Evolutionary conservation across 2,797 vertebrate species (phyloP).

Genomic region (Ctenosaura bakeri): DNA sequence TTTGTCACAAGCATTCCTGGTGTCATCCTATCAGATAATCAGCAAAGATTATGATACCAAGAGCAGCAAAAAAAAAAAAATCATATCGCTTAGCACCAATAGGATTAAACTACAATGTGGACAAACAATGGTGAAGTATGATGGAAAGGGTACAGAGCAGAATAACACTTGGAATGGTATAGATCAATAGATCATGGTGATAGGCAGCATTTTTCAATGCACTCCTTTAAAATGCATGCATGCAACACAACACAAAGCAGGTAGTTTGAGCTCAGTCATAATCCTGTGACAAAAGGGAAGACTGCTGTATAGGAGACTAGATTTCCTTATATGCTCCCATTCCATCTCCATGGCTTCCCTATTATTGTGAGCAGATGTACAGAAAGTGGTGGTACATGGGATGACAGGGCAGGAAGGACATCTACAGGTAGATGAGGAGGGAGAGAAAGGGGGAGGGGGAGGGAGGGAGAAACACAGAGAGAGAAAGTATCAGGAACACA

Average conservation of each 20-base stretch:
- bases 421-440: background rate
- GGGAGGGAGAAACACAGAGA: too few relatives aligned
- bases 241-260: background rate
- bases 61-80: background rate
- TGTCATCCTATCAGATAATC: background rate
- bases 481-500: background rate
- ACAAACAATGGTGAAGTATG: background rate
- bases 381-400: background rate
- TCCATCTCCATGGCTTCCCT: background rate
- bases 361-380: background rate
- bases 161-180: background rate
- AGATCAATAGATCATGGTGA: background rate
- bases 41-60: too few relatives aligned
- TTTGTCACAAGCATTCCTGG: background rate
- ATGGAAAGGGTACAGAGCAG: background rate
- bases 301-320: background rate
- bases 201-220: background rate
- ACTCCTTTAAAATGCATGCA: background rate
- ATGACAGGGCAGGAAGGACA: background rate
- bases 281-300: background rate
- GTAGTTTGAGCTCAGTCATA: slow-evolving; percentile 15
- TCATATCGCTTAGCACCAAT: background rate
- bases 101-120: background rate
- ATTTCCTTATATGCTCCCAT: background rate
- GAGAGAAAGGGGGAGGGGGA: too few relatives aligned